Conservation (phyloP, 2,888 invertebrate species). For the Limulus polyphemus region DNA sequence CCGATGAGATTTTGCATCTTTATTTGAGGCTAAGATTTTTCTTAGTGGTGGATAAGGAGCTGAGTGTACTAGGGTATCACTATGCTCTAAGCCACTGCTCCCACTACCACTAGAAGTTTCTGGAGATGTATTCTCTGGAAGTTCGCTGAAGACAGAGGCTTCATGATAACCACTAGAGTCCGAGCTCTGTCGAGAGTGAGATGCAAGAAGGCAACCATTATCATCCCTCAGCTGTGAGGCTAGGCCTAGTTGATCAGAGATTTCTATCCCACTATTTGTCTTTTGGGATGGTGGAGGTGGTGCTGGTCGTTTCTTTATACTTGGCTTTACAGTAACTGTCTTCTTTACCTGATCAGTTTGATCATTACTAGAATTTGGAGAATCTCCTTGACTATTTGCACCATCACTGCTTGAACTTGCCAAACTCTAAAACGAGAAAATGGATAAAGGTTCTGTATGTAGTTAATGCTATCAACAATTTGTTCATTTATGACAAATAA, state of each 20-base stretch:
- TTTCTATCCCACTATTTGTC: constrained; percentile 26
- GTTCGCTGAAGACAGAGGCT: constrained; percentile 51
- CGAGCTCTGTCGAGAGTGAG: constrained; percentile 57
- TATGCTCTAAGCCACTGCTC: constrained; percentile 7
- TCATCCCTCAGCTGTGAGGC: too few relatives aligned
- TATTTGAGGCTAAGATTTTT: background rate
- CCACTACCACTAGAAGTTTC: constrained; percentile 19
- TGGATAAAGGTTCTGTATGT: constrained; percentile 2
- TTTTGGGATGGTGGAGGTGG: constrained; percentile 34
- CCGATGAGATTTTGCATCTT: background rate
- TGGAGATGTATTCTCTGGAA: constrained; percentile 37
- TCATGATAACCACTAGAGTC: constrained; percentile 61
- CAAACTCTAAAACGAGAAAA: constrained; percentile 30
- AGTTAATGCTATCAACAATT: constrained; percentile 7
- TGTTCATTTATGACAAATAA: background rate
- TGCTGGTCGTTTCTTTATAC: constrained; percentile 32
- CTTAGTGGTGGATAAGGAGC: background rate
- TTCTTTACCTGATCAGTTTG: constrained; percentile 1
- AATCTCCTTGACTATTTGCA: constrained; percentile 42
- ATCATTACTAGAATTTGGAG: constrained; percentile 49
- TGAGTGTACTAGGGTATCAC: too few relatives aligned
- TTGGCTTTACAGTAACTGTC: constrained; percentile 36
- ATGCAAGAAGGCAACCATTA: constrained; percentile 27
- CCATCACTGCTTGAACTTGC: constrained; percentile 41
- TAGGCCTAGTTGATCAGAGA: constrained; percentile 11